Evolutionary conservation across 2,113 vertebrate genomes (phyloP).

Genomic region (Clarias magur): DNA sequence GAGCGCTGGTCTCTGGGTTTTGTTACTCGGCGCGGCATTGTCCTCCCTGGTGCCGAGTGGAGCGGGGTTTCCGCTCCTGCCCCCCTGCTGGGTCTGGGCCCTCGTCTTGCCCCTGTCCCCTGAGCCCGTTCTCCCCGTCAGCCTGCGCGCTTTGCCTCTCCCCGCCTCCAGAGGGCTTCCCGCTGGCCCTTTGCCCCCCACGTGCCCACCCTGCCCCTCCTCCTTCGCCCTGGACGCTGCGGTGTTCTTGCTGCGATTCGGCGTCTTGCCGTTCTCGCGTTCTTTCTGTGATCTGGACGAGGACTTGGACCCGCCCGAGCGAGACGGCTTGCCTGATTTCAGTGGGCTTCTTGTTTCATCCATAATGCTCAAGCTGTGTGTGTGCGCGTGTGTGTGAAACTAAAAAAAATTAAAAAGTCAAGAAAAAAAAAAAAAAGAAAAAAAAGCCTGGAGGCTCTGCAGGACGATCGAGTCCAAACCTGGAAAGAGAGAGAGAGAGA

Average conservation of each 20-base stretch:
- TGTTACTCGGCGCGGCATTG: constrained; percentile 10
- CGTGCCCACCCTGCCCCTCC: constrained; percentile 67
- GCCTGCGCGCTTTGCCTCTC: constrained; percentile 76
- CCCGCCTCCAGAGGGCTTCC: constrained; percentile 77
- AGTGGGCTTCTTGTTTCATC: constrained; percentile 82
- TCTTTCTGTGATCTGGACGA: constrained; percentile 72
- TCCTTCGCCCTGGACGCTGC: constrained; percentile 75
- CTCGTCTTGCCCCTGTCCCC: constrained; percentile 63
- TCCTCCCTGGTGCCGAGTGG: constrained; percentile 45
- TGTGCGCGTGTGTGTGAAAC: constrained; percentile 53
- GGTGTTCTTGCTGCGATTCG: constrained; percentile 72
- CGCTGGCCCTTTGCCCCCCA: constrained; percentile 68
- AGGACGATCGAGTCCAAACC: constrained; percentile 41
- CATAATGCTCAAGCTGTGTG: constrained; percentile 73
- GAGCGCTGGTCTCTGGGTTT: background rate
- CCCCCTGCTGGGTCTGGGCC: constrained; percentile 36
- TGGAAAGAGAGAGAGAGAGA: constrained; percentile 17
- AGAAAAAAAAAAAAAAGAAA: constrained; percentile 63
- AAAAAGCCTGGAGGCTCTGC: constrained; percentile 47
- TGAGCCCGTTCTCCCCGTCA: constrained; percentile 68
- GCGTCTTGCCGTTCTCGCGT: constrained; percentile 73
- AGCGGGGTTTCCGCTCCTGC: constrained; percentile 8
- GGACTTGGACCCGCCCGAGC: constrained; percentile 76
- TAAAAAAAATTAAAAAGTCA: constrained; percentile 17
- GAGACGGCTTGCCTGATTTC: constrained; percentile 80